Conservation (phyloP, 1,140 invertebrate genomes). For the Drosophila prosaltans region DNA sequence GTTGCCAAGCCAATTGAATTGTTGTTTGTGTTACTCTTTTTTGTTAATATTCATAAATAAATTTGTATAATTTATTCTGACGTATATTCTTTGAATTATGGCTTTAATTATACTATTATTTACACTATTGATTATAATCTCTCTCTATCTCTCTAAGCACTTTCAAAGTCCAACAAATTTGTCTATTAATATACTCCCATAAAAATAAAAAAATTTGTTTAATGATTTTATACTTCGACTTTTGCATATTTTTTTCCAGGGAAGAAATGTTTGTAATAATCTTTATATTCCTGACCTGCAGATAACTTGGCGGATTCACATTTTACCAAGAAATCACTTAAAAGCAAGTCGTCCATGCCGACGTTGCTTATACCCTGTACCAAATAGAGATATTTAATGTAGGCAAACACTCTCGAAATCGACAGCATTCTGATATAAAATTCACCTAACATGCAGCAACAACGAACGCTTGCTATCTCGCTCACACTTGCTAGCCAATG, state of each 20-base stretch:
- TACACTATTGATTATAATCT: background rate
- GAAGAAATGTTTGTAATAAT: background rate
- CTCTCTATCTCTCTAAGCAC: background rate
- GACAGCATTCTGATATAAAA: no score
- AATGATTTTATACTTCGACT: background rate
- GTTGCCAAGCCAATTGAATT: constrained; percentile 68
- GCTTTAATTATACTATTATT: background rate
- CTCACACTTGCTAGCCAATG: no score
- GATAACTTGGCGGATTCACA: background rate
- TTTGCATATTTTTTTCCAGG: background rate
- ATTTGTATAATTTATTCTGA: background rate
- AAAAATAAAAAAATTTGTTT: no score
- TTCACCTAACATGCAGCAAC: no score
- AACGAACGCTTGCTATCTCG: no score
- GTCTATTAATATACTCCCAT: no score
- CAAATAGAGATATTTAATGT: no score
- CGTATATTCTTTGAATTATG: background rate
- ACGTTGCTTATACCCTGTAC: no score
- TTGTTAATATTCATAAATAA: constrained; percentile 4
- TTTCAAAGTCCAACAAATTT: background rate
- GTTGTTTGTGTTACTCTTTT: background rate
- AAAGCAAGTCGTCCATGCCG: no score
- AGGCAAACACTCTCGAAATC: no score
- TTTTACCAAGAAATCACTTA: no score
- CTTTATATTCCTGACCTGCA: background rate